Evolutionary conservation across 2,888 invertebrate species (phyloP).

Genomic region (Chymomyza amoena): DNA sequence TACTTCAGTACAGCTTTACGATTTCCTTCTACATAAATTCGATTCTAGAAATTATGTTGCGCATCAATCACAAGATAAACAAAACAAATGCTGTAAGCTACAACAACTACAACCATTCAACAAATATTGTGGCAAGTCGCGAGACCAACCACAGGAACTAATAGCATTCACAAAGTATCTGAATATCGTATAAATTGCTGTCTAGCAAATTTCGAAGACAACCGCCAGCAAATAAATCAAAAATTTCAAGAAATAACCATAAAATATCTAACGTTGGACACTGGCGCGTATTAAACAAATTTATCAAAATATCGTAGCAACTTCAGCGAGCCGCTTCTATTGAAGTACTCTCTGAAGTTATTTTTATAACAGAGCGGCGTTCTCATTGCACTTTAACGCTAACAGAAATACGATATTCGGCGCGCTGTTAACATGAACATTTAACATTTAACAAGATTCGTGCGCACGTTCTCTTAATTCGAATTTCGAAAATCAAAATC

Average conservation of each 20-base stretch:
- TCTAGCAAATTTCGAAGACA: not conserved
- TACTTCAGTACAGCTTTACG: slow-evolving; percentile 21
- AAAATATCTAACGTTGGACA: slow-evolving; percentile 8
- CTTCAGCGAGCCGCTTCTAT: not conserved
- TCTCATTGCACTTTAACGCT: too few relatives aligned
- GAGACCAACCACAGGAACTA: not conserved
- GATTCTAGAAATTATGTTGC: slow-evolving; percentile 16
- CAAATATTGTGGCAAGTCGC: not conserved
- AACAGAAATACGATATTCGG: slow-evolving; percentile 22
- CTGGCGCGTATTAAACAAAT: slow-evolving; percentile 14
- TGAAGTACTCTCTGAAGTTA: too few relatives aligned
- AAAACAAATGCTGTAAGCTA: slow-evolving; percentile 34
- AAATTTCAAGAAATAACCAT: slow-evolving; percentile 36
- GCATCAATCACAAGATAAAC: slow-evolving; percentile 63
- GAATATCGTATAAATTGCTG: slow-evolving; percentile 3
- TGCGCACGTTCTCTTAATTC: slow-evolving; percentile 9
- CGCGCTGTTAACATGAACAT: slow-evolving; percentile 15
- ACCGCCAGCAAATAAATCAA: slow-evolving; percentile 25
- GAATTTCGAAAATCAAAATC: slow-evolving; percentile 36
- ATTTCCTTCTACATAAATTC: slow-evolving; percentile 46
- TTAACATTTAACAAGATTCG: slow-evolving; percentile 45
- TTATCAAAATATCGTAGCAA: slow-evolving; percentile 33
- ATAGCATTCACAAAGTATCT: not conserved
- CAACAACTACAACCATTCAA: not conserved
- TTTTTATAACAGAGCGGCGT: too few relatives aligned